Base-by-base conservation (phyloP, 2,797 vertebrate species). In the Myotis findleyi region DNA sequence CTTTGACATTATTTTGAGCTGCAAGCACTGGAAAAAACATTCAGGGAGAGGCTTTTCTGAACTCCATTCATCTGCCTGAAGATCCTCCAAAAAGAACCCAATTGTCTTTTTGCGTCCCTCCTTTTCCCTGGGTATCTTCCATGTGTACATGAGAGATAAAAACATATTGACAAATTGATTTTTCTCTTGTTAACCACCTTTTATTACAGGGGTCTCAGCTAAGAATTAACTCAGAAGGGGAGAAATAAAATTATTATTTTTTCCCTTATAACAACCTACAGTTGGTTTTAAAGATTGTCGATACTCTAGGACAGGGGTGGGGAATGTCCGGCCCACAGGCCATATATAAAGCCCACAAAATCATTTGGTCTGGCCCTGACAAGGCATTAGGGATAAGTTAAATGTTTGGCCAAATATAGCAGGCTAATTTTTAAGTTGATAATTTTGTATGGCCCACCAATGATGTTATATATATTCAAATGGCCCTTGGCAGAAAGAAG, bases 221-320 rank as follows among this genome's bases (percentile, higher is more conserved):
- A 87, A 93, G 76, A 81, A 66, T 55, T 87, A 81, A 66, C 68
- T 87, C 77, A 81, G 55, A 80, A 33, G n/a, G 68, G 17, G 30
- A 36, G 12, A 64, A 33, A 57, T 16, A 64, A 64, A 69, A 69
- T 51, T 41, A 51, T 62, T 71, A 33, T 71, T 57, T 93, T 64
- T 20, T 71, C 21, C 27, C 5, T 1, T 68, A 27, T 13, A 83
- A 88, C 47, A 81, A 82, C 64, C 25, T 71, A 76, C 27, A 75
- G 36, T 9, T 88, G 41, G 25, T 68, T 95, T 64, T 94, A 30
- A 92, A 95, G 41, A 88, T 38, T 95, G 14, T 75, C 5, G 79
- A 66, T 80, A 72, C 17, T 83, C 33, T 25, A 80, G 4, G n/a
- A 71, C 27, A 30, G 59, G 59, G 12, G 27, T 62, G 59, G 13